Percentiles rank a stretch among this genome's conserved stretches.
Conservation (phyloP, 2,113 vertebrate genomes). For the Upupa epops region DNA sequence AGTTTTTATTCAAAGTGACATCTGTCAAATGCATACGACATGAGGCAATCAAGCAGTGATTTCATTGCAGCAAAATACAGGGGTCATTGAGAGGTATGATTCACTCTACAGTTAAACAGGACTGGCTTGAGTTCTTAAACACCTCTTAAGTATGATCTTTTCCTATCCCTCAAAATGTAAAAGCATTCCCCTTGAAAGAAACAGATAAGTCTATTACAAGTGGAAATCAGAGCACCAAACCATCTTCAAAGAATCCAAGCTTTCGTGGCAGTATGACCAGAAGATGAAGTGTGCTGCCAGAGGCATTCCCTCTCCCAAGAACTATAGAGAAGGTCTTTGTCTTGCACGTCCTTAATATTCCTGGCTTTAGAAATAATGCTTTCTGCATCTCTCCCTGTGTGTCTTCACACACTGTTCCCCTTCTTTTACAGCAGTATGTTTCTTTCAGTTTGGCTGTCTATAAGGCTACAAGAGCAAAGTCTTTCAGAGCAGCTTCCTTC, state of each 20-base stretch:
- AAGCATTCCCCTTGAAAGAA: background rate
- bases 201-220: background rate
- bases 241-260: background rate
- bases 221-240: background rate
- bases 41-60: background rate
- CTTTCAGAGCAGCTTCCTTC: background rate
- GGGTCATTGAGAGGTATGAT: background rate
- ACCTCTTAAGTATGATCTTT: background rate
- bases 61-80: conserved; percentile 31
- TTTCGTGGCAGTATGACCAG: background rate
- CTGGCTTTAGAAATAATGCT: background rate
- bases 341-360: background rate
- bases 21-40: background rate
- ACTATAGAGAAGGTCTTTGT: background rate
- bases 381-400: background rate
- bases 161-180: background rate
- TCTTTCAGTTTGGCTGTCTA: background rate
- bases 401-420: background rate
- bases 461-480: background rate
- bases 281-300: background rate
- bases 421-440: background rate
- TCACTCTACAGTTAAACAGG: background rate
- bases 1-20: conserved; percentile 48
- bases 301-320: background rate
- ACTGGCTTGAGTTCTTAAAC: background rate